Evolutionary conservation across 23 tunicate genomes (phyloP).

Genomic region (Ascidia mentula): DNA sequence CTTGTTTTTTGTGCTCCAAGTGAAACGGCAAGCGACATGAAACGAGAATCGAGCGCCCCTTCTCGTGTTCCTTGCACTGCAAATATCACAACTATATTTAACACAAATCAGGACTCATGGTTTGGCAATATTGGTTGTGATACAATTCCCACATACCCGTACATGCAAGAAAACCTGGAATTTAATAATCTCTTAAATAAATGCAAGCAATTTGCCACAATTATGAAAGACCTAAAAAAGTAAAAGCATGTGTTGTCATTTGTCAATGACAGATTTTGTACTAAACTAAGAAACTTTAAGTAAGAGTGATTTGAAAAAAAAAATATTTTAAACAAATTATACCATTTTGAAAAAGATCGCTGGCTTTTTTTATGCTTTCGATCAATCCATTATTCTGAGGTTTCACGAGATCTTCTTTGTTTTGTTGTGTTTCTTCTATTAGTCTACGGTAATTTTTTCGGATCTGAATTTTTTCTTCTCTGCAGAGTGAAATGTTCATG

Average conservation of each 20-base stretch:
- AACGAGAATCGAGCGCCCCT: conserved; percentile 80
- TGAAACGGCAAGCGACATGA: conserved; percentile 76
- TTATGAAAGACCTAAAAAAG: too few species aligned
- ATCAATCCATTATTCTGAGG: conserved; percentile 63
- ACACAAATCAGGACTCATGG: too few species aligned
- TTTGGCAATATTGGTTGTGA: too few species aligned
- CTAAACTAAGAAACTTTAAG: too few species aligned
- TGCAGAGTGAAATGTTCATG: too few species aligned
- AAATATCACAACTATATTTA: too few species aligned
- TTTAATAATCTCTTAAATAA: too few species aligned
- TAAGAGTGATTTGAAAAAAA: not conserved
- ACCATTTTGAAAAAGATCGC: conserved; percentile 65
- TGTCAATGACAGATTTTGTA: too few species aligned
- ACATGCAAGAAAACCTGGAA: too few species aligned
- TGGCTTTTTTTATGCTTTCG: conserved; percentile 65
- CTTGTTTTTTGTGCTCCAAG: conserved; percentile 70
- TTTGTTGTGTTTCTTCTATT: conserved; percentile 75
- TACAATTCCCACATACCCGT: too few species aligned
- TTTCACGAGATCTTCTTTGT: conserved; percentile 78
- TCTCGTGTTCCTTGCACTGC: conserved; percentile 27
- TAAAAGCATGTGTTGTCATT: too few species aligned
- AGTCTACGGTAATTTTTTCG: conserved; percentile 58
- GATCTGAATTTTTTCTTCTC: conserved; percentile 57
- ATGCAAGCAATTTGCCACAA: too few species aligned
- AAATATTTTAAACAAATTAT: not conserved